Evolutionary conservation across 2,888 invertebrate genomes (phyloP).

Genomic region (Meteorus colon): DNA sequence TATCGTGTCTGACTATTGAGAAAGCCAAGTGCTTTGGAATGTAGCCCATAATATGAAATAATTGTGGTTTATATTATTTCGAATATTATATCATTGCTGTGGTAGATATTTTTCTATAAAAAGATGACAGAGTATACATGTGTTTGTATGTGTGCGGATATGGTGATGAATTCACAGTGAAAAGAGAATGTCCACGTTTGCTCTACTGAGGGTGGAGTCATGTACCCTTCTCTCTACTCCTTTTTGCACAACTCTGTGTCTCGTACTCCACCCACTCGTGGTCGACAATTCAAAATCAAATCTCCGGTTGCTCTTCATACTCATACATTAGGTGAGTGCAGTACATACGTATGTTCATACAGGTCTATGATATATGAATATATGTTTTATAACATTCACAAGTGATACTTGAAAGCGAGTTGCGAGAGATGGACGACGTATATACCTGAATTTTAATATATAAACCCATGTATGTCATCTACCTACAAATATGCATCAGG

Average conservation of each 20-base stretch:
- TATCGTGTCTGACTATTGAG: no score
- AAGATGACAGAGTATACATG: no score
- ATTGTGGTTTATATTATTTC: no score
- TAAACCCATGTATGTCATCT: not conserved
- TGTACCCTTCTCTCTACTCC: slow-evolving; percentile 14
- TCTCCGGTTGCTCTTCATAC: slow-evolving; percentile 33
- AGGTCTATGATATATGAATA: not conserved
- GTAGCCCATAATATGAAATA: no score
- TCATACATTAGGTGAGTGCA: not conserved
- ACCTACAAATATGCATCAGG: not conserved
- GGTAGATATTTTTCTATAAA: no score
- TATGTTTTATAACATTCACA: slow-evolving; percentile 33
- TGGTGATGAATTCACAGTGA: slow-evolving; percentile 31
- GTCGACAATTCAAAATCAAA: slow-evolving; percentile 41
- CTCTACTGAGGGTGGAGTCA: slow-evolving; percentile 23
- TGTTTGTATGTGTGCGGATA: slow-evolving; percentile 6
- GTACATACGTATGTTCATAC: not conserved
- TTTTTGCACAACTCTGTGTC: slow-evolving; percentile 41
- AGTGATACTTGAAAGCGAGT: slow-evolving; percentile 33
- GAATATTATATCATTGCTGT: no score
- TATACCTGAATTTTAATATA: no score
- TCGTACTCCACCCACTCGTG: slow-evolving; percentile 44
- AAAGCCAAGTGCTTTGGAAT: no score
- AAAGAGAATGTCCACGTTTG: slow-evolving; percentile 51
- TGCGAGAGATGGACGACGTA: slow-evolving; percentile 6